A percentile compares a stretch with the other conserved stretches of the same genome.
phyloP scores from a whole-genome alignment of 2,797 vertebrate species.

The Melopsittacus undulatus region DNA sequence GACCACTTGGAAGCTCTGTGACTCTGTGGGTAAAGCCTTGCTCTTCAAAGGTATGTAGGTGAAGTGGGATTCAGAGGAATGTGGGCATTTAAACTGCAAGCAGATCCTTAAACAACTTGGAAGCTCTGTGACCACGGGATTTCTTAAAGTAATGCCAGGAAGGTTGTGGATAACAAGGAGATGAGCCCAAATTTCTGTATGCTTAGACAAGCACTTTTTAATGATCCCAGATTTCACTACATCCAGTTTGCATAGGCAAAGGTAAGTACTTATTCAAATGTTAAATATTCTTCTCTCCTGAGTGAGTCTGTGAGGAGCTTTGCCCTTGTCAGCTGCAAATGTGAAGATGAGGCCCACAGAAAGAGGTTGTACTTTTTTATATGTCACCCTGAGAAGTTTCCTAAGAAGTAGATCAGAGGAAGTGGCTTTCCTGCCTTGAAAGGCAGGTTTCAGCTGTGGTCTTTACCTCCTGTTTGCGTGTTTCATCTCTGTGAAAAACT shows the following conservation, averaged over 20 bases:
- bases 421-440: neutral
- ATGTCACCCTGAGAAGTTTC: neutral
- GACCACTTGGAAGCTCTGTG: too few relatives aligned
- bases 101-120: neutral
- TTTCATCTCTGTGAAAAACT: neutral
- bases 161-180: neutral
- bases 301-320: neutral
- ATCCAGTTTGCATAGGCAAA: neutral
- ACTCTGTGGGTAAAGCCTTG: neutral
- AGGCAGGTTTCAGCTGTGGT: neutral
- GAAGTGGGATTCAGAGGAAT: neutral
- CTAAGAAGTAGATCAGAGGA: neutral
- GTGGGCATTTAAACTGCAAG: neutral
- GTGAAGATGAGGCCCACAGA: neutral
- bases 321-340: constrained; percentile 13
- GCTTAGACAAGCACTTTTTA: neutral
- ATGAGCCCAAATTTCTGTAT: neutral
- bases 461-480: neutral
- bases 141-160: neutral
- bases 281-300: neutral
- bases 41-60: neutral
- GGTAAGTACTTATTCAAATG: neutral
- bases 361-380: neutral
- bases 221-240: neutral
- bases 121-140: neutral